Conservation (phyloP, 1,140 invertebrate genomes). For the Scylla paramamosain region DNA sequence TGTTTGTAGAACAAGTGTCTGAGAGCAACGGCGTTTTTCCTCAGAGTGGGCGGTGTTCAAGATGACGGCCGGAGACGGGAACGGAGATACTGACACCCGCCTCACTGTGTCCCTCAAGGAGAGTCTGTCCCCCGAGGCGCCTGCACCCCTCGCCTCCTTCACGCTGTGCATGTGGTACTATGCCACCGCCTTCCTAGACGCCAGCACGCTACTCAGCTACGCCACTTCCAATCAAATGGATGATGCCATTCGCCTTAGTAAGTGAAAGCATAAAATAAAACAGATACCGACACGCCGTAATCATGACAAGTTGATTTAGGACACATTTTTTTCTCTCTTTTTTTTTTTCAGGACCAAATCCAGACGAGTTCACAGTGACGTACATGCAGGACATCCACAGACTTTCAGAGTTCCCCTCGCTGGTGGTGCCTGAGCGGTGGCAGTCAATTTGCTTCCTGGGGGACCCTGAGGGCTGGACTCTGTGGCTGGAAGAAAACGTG, state of each 20-base stretch:
- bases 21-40: neutral
- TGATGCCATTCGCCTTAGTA: conserved; percentile 22
- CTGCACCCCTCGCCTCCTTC: neutral
- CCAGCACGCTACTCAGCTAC: conserved; percentile 43
- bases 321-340: neutral
- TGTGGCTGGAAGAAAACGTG: conserved; percentile 47
- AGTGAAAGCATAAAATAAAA: neutral
- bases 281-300: neutral
- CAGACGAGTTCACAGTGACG: neutral
- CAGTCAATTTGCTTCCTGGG: conserved; percentile 42
- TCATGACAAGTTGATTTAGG: no score
- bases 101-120: neutral
- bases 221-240: neutral
- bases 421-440: conserved; percentile 35
- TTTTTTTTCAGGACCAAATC: neutral
- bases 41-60: conserved; percentile 43
- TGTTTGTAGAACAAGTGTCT: neutral
- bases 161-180: conserved; percentile 51
- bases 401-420: neutral
- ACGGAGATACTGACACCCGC: neutral
- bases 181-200: conserved; percentile 15
- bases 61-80: neutral
- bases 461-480: neutral
- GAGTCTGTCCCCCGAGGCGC: neutral
- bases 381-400: neutral